Conservation (phyloP, 2,113 vertebrate species). For the Mobula hypostoma region DNA sequence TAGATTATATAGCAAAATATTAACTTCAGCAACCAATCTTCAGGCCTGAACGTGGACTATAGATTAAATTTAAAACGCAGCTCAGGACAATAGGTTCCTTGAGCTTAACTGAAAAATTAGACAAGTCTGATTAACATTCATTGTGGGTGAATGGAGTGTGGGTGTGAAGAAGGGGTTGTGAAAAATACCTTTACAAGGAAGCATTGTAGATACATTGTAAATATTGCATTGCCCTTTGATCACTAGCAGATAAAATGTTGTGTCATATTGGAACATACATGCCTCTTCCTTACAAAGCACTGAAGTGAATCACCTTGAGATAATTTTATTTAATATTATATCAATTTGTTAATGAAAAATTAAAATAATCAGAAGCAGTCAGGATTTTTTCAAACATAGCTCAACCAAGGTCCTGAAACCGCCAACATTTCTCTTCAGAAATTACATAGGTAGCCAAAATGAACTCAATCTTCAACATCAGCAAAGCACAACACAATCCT, state of each 20-base stretch:
- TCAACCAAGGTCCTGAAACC: background rate
- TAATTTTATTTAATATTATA: background rate
- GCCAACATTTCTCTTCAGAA: background rate
- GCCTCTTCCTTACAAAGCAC: background rate
- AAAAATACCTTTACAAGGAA: background rate
- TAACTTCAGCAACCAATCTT: too few relatives aligned
- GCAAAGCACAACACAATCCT: conserved; percentile 29
- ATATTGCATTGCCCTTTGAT: background rate
- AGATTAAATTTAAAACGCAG: too few relatives aligned
- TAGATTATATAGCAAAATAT: too few relatives aligned
- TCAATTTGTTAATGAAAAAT: background rate
- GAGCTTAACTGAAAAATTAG: too few relatives aligned
- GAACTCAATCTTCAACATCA: background rate
- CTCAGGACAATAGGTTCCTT: too few relatives aligned
- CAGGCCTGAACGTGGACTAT: too few relatives aligned
- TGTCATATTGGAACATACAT: too few relatives aligned
- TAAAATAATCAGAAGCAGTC: background rate
- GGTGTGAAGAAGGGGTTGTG: too few relatives aligned
- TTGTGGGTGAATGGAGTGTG: too few relatives aligned
- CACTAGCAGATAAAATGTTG: too few relatives aligned
- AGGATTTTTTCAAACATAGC: background rate
- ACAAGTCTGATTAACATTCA: too few relatives aligned
- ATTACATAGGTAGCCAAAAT: background rate
- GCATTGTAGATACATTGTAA: background rate
- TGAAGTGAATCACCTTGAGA: background rate